Conservation (phyloP, 2,797 vertebrate genomes). For the Alectoris magna region DNA sequence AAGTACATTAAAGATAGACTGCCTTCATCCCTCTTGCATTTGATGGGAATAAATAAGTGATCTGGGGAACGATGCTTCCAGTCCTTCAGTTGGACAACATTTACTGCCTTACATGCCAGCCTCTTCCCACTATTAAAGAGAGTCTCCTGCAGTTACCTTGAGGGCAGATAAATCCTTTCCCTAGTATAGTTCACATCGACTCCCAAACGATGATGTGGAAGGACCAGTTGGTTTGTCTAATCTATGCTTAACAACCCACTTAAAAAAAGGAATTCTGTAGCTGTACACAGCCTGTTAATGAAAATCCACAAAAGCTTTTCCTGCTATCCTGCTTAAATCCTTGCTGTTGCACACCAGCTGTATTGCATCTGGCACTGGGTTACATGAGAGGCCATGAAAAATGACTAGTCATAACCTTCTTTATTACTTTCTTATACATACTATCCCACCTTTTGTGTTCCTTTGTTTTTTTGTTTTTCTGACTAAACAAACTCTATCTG, state of each 20-base stretch:
- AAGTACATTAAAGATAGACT: neutral
- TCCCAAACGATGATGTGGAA: neutral
- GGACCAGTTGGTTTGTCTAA: neutral
- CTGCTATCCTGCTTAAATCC: neutral
- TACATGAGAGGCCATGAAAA: neutral
- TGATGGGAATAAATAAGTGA: neutral
- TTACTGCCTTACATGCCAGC: neutral
- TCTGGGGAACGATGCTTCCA: neutral
- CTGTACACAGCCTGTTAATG: neutral
- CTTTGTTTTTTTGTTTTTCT: neutral
- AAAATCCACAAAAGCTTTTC: neutral
- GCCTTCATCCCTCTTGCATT: neutral
- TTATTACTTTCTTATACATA: neutral
- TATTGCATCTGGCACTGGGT: neutral
- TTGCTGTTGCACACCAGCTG: neutral
- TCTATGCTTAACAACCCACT: neutral
- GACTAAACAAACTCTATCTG: neutral
- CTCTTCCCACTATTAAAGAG: neutral
- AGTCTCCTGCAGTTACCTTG: neutral
- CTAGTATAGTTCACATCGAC: rapidly evolving
- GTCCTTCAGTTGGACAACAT: neutral
- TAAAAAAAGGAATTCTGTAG: neutral
- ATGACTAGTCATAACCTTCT: neutral
- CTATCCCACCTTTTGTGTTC: neutral
- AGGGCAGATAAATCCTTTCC: neutral